Percentiles rank a stretch among this genome's conserved stretches.
phyloP scores from a whole-genome alignment of 2,113 vertebrate genomes.

The Tachysurus fulvidraco region DNA sequence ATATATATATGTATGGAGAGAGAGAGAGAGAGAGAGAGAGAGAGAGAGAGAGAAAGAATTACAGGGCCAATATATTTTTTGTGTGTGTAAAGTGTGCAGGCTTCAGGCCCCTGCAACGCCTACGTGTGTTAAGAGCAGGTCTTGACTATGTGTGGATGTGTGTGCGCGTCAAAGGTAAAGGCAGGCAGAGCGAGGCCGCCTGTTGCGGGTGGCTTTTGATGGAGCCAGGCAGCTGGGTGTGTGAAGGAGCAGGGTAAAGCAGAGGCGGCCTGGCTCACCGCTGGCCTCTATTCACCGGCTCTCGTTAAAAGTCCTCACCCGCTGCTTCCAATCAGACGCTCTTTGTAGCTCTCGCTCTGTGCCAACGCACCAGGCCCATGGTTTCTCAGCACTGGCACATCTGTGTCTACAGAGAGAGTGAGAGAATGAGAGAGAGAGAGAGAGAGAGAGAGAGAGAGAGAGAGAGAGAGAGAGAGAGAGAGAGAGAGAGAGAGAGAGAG shows the following conservation, averaged over 20 bases:
- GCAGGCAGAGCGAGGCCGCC: constrained; percentile 46
- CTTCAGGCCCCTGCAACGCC: constrained; percentile 23
- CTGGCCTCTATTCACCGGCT: constrained; percentile 62
- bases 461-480: constrained; percentile 49
- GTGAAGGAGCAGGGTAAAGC: constrained; percentile 51
- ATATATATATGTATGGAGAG: too few relatives aligned
- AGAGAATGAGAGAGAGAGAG: too few relatives aligned
- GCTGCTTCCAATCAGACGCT: constrained; percentile 77
- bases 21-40: too few relatives aligned
- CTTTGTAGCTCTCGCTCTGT: constrained; percentile 66
- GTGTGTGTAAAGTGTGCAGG: constrained; percentile 31
- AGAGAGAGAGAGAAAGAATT: background rate
- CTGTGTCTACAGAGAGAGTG: constrained; percentile 43
- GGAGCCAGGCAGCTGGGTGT: constrained; percentile 54
- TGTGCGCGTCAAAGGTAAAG: constrained; percentile 44
- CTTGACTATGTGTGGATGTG: constrained; percentile 28
- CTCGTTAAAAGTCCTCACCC: constrained; percentile 69
- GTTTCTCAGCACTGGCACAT: constrained; percentile 53
- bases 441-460: constrained; percentile 52
- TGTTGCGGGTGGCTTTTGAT: constrained; percentile 58
- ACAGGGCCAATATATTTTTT: constrained; percentile 11
- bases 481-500: constrained; percentile 48
- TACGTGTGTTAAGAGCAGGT: constrained; percentile 43
- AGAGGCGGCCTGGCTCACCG: constrained; percentile 47
- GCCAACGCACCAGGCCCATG: constrained; percentile 56